These are phyloP conservation scores for Scalopus aquaticus DNA, from an alignment of 2,113 vertebrate species.

Conservation along the genomic window DNA sequence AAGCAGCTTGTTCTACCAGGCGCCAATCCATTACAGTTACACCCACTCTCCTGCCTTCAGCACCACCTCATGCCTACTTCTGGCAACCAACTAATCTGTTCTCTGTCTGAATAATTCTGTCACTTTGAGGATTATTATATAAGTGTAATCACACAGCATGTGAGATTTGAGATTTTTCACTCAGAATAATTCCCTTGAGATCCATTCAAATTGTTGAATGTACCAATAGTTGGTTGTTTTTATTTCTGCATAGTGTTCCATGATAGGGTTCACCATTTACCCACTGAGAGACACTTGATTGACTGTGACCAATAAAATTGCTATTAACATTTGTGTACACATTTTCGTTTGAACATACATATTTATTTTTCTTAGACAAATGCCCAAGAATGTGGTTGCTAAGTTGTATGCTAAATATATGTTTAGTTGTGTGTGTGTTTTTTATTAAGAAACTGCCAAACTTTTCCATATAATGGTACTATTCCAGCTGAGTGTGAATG, in stretches of 20 bases:
- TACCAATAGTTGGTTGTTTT: background rate
- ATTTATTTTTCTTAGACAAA: background rate
- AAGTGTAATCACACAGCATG: background rate
- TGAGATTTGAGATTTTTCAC: background rate
- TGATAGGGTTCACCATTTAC: background rate
- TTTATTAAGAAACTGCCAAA: background rate
- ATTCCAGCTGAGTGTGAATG: background rate
- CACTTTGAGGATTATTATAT: background rate
- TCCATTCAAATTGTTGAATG: background rate
- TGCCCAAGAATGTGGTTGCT: background rate
- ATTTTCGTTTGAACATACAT: background rate
- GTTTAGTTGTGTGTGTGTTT: background rate
- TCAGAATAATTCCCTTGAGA: background rate
- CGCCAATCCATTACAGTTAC: background rate
- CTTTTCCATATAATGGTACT: background rate
- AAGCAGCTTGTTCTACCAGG: background rate
- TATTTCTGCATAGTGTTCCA: background rate
- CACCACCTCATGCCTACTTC: background rate
- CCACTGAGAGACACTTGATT: background rate
- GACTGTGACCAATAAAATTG: background rate
- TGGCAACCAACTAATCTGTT: background rate
- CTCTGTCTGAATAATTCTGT: background rate
- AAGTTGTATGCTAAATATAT: background rate
- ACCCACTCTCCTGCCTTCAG: background rate
- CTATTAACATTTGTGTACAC: background rate